Evolutionary conservation across 1,140 invertebrate genomes (phyloP).

Genomic region (Philopotamus ludificatus): DNA sequence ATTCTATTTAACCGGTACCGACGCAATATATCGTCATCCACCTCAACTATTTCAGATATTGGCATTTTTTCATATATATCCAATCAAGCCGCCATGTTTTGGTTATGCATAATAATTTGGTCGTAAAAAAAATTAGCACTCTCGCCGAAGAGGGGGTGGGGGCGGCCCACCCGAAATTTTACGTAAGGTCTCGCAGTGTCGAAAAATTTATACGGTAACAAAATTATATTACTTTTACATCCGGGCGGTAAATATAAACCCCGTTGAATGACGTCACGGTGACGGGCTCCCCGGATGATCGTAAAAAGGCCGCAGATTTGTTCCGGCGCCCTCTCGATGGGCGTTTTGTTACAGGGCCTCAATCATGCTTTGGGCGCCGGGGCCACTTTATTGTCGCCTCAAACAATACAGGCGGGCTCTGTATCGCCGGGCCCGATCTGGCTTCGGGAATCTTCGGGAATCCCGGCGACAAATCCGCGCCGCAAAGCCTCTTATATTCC

Average conservation of each 20-base stretch:
- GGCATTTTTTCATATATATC: too few relatives aligned
- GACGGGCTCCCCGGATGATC: slow-evolving; percentile 17
- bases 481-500: not conserved
- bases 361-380: slow-evolving; percentile 12
- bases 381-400: slow-evolving; percentile 14
- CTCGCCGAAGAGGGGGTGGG: not conserved
- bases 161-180: not conserved
- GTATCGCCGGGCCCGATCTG: not conserved
- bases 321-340: slow-evolving; percentile 8
- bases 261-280: slow-evolving; percentile 27
- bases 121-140: too few relatives aligned
- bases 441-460: not conserved
- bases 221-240: slow-evolving; percentile 37
- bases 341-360: slow-evolving; percentile 3
- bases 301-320: slow-evolving; percentile 29
- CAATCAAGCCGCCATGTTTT: too few relatives aligned
- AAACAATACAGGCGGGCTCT: slow-evolving; percentile 3
- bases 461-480: not conserved
- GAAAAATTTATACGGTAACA: slow-evolving; percentile 26
- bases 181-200: not conserved
- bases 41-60: too few relatives aligned
- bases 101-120: too few relatives aligned
- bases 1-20: too few relatives aligned
- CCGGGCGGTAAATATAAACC: slow-evolving; percentile 31
- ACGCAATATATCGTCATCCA: too few relatives aligned